Evolutionary conservation across 64 coral and sea anemone species (phyloP), one percentile per base, ranked within the genome.

Genomic region (Pocillopora verrucosa): DNA sequence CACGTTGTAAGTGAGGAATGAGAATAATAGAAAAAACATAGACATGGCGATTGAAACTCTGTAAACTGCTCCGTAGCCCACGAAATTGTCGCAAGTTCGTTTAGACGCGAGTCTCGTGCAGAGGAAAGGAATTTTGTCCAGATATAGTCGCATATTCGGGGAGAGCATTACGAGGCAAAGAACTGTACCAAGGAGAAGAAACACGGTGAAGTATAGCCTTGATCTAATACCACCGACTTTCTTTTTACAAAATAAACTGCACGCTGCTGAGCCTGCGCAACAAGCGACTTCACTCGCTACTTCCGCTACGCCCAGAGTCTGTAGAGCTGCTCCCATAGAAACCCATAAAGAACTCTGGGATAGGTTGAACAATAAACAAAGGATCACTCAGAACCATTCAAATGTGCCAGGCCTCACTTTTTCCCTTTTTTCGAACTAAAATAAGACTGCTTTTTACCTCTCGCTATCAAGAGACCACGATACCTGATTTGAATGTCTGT

Each of bases 321-420:
- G 94, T 86, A 95, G 86, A 88, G 94, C 94, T 87, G 94, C 94
- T 99, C 97, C 97, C 97, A 99, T 99, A 99, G 84, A 93, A 92
- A 99, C 97, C 97, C 97, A 99, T 99, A 93, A 91, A 99, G 94
- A 89, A 67, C 36, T 84, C 20, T 91, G 72, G 82, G 82, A 85
- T 85, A 85, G 64, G 65, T 85, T 85, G 82, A 85, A 72, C 82
- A 41, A 85, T 85, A 85, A 85, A 58, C 64, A 72, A 17, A 65
- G 37, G 65, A 57, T n/a, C 72, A 72, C 82, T 85, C 22, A 85
- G 72, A 56, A 85, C 82, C 82, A 85, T 85, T 85, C 82, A 85
- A 37, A 36, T 85, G 9, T 85, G 45, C 19, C 63, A 72, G 65
- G 64, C 65, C 17, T 41, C 25, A 22, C 25, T 72, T n/a, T 63